Percentiles rank a stretch among this genome's conserved stretches.
Conservation (phyloP, 2,888 invertebrate genomes). For the Brenthis ino region DNA sequence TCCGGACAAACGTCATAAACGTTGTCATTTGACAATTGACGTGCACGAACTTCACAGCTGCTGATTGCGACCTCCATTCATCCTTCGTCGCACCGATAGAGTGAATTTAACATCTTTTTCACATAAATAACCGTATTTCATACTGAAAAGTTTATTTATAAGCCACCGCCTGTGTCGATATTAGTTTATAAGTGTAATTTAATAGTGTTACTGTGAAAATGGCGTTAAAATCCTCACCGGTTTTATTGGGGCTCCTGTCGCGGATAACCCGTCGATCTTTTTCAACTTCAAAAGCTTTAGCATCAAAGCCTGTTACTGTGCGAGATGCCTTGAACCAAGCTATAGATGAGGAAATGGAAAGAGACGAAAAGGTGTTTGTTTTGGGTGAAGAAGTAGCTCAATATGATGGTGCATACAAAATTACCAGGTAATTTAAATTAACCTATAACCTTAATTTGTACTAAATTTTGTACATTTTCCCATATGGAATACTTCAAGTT, state of each 20-base stretch:
- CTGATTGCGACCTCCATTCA: constrained; percentile 75
- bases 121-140: constrained; percentile 46
- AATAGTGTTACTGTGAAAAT: constrained; percentile 58
- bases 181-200: constrained; percentile 47
- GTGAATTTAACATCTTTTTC: constrained; percentile 62
- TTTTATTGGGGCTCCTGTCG: constrained; percentile 57
- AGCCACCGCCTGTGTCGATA: constrained; percentile 47
- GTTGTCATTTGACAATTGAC: constrained; percentile 21
- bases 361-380: constrained; percentile 94
- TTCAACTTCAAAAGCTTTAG: constrained; percentile 66
- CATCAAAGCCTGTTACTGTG: constrained; percentile 90
- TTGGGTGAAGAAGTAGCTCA: constrained; percentile 99
- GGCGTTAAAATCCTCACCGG: constrained; percentile 77
- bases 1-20: constrained; percentile 13
- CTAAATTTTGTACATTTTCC: neutral
- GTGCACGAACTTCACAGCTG: constrained; percentile 25
- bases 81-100: constrained; percentile 58
- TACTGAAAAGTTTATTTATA: constrained; percentile 46
- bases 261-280: constrained; percentile 68
- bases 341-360: constrained; percentile 97
- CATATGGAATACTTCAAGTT: neutral
- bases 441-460: neutral
- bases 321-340: constrained; percentile 98
- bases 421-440: constrained; percentile 80
- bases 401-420: constrained; percentile 99